Percentiles rank a stretch among this genome's conserved stretches.
These are phyloP conservation scores for Amphiprion ocellaris DNA, from an alignment of 2,113 vertebrate species.

Conservation along the genomic window DNA sequence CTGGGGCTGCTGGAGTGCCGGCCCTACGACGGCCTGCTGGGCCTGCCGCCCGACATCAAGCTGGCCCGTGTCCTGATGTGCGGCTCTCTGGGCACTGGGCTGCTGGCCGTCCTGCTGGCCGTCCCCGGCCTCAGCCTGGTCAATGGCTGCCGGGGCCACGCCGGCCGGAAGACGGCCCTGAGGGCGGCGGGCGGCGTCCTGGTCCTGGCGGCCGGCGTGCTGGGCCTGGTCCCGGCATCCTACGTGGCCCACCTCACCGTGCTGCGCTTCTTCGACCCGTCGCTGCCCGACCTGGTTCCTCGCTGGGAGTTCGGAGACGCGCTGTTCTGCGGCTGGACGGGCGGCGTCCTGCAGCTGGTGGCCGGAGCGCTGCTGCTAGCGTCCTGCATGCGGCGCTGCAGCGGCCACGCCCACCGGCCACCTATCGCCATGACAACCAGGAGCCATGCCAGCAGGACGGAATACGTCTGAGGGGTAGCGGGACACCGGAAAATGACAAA, in stretches of 20 bases:
- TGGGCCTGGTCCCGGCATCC: constrained; percentile 76
- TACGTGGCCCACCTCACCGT: constrained; percentile 68
- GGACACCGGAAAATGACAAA: no score
- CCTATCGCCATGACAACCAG: not conserved
- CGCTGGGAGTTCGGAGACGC: constrained; percentile 81
- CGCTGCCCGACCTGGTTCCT: constrained; percentile 64
- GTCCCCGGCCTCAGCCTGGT: constrained; percentile 71
- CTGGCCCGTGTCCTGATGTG: constrained; percentile 74
- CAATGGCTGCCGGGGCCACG: constrained; percentile 63
- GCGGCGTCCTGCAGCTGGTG: constrained; percentile 69
- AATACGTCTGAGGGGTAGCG: constrained; percentile 50
- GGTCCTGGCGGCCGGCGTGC: constrained; percentile 59
- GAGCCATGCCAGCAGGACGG: not conserved
- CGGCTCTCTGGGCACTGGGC: constrained; percentile 47
- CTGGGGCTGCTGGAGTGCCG: constrained; percentile 64
- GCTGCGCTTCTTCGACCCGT: constrained; percentile 67
- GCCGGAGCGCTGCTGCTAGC: constrained; percentile 75
- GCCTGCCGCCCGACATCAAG: constrained; percentile 65
- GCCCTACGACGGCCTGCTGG: constrained; percentile 66
- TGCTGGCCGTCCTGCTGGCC: constrained; percentile 71
- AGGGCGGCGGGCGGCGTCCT: constrained; percentile 58
- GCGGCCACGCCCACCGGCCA: not conserved
- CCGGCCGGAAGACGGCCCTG: constrained; percentile 64
- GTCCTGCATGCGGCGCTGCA: constrained; percentile 65
- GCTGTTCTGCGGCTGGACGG: constrained; percentile 82